These are phyloP conservation scores for Colius striatus DNA, from an alignment of 2,113 vertebrate species.

Conservation along the genomic window DNA sequence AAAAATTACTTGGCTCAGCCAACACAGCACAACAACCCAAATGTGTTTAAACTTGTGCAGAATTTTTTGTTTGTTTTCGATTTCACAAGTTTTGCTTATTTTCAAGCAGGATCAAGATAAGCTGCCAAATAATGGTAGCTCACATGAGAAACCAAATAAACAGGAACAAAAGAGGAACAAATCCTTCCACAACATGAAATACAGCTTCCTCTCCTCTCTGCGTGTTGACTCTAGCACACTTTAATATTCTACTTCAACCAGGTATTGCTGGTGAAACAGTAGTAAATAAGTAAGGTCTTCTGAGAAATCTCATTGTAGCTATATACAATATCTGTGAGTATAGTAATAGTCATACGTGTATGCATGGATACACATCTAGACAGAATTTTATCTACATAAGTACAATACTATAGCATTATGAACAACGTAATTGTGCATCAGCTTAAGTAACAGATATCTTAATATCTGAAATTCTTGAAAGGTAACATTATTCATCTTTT, in stretches of 20 bases:
- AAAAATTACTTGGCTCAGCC: background rate
- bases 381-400: background rate
- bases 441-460: background rate
- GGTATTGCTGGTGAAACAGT: background rate
- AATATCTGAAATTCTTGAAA: background rate
- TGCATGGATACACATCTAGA: background rate
- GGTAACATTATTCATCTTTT: background rate
- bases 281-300: background rate
- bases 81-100: background rate
- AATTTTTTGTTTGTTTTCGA: background rate
- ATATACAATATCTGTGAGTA: background rate
- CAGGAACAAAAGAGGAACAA: background rate
- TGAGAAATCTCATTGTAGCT: background rate
- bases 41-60: background rate
- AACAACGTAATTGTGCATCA: background rate
- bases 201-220: background rate
- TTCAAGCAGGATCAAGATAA: background rate
- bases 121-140: background rate
- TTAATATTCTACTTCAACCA: background rate
- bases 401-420: background rate
- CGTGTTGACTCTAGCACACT: background rate
- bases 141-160: background rate
- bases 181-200: background rate
- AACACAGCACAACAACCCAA: background rate
- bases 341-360: background rate